Conservation (phyloP, 2,888 invertebrate genomes). For the Antitype chi region DNA sequence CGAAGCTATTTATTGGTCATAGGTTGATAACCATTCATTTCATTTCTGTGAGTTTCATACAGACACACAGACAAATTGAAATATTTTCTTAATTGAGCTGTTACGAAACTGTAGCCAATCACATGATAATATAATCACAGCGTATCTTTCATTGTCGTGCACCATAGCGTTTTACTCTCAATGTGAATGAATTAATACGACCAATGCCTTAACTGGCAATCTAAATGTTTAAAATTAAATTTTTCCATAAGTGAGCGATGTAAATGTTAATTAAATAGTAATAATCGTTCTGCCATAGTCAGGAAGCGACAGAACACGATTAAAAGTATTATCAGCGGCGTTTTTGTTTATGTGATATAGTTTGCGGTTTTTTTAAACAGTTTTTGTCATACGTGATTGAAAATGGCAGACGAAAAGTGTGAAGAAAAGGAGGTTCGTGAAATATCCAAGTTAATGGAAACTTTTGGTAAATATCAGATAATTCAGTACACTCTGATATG, state of each 20-base stretch:
- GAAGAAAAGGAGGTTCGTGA: constrained; percentile 63
- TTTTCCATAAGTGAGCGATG: not conserved
- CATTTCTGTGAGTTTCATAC: constrained; percentile 14
- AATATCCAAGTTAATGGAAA: constrained; percentile 76
- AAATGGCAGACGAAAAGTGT: constrained; percentile 48
- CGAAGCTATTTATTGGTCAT: constrained; percentile 35
- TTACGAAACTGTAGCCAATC: constrained; percentile 22
- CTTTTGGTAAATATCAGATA: constrained; percentile 85
- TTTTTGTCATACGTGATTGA: not conserved
- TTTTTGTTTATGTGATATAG: not conserved
- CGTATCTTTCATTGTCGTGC: constrained; percentile 29
- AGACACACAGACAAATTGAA: constrained; percentile 33
- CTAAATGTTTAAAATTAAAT: not conserved
- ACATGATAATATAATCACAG: constrained; percentile 3
- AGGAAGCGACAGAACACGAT: not conserved
- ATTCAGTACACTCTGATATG: constrained; percentile 78
- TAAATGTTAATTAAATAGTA: not conserved
- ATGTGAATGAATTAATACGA: constrained; percentile 3
- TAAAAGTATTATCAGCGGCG: not conserved
- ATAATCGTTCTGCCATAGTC: not conserved
- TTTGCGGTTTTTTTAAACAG: not conserved
- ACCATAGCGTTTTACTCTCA: constrained; percentile 1
- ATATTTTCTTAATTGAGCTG: constrained; percentile 35
- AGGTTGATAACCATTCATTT: too few species aligned
- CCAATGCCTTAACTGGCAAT: not conserved